Evolutionary conservation across 1,140 invertebrate species (phyloP).

Genomic region (Trichonephila clavipes): DNA sequence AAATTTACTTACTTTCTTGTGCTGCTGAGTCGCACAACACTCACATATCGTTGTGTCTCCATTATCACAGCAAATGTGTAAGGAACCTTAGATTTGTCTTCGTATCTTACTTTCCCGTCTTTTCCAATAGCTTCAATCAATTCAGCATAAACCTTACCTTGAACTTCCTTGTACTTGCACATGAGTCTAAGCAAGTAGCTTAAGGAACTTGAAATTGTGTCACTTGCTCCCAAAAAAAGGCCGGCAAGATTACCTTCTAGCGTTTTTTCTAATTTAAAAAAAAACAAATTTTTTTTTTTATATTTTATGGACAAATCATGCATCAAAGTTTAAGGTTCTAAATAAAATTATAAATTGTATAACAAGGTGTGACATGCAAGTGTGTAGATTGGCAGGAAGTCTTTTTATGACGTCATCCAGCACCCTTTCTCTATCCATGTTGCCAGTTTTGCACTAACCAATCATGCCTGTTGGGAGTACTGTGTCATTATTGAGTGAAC

Average conservation of each 20-base stretch:
- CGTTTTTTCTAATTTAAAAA: neutral
- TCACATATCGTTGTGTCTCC: constrained; percentile 77
- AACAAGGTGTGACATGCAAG: too few relatives aligned
- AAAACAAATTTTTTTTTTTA: too few relatives aligned
- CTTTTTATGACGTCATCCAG: too few relatives aligned
- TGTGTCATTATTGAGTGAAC: too few relatives aligned
- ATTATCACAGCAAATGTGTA: constrained; percentile 78
- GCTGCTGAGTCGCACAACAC: constrained; percentile 75
- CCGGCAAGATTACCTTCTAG: constrained; percentile 15
- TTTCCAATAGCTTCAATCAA: constrained; percentile 77
- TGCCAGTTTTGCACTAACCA: too few relatives aligned
- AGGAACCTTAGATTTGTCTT: constrained; percentile 77
- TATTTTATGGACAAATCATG: too few relatives aligned
- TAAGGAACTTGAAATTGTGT: constrained; percentile 41
- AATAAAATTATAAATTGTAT: too few relatives aligned
- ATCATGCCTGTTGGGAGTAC: too few relatives aligned
- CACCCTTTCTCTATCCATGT: too few relatives aligned
- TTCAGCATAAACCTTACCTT: constrained; percentile 77
- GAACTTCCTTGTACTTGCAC: constrained; percentile 52
- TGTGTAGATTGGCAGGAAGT: too few relatives aligned
- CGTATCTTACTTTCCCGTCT: constrained; percentile 76
- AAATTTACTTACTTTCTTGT: constrained; percentile 39
- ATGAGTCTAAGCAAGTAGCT: constrained; percentile 4
- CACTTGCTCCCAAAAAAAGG: constrained; percentile 40
- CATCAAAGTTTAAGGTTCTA: too few relatives aligned